Conservation (phyloP, 2,888 invertebrate species). For the Cephonodes hylas region DNA sequence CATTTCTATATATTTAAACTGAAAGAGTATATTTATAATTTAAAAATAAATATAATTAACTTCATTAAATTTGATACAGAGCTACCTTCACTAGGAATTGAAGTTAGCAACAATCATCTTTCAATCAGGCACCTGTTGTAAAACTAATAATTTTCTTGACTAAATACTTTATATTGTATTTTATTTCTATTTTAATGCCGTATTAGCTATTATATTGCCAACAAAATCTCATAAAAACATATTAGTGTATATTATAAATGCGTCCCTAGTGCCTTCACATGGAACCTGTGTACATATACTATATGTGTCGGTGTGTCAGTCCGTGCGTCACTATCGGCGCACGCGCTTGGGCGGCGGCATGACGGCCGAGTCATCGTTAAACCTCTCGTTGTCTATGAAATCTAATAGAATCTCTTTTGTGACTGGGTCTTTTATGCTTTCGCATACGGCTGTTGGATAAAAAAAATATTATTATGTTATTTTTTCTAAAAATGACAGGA, state of each 20-base stretch:
- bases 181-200: too few relatives aligned
- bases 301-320: neutral
- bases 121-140: too few relatives aligned
- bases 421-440: slow-evolving; percentile 91
- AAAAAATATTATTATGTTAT: neutral
- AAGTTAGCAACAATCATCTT: too few relatives aligned
- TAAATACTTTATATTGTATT: too few relatives aligned
- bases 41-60: too few relatives aligned
- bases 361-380: slow-evolving; percentile 83
- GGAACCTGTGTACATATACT: neutral
- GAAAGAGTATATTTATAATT: too few relatives aligned
- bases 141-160: too few relatives aligned
- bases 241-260: neutral
- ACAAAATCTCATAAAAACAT: too few relatives aligned
- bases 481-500: too few relatives aligned
- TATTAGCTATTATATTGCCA: too few relatives aligned
- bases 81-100: too few relatives aligned
- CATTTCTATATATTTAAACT: neutral
- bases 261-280: neutral
- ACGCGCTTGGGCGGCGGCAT: slow-evolving; percentile 86
- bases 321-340: slow-evolving; percentile 54
- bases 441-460: slow-evolving; percentile 86
- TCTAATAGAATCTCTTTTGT: slow-evolving; percentile 90
- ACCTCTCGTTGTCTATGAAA: slow-evolving; percentile 85
- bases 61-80: too few relatives aligned